A percentile compares a stretch with the other conserved stretches of the same genome.
Conservation (phyloP, 2,888 invertebrate genomes). For the Leucophenga maculata region DNA sequence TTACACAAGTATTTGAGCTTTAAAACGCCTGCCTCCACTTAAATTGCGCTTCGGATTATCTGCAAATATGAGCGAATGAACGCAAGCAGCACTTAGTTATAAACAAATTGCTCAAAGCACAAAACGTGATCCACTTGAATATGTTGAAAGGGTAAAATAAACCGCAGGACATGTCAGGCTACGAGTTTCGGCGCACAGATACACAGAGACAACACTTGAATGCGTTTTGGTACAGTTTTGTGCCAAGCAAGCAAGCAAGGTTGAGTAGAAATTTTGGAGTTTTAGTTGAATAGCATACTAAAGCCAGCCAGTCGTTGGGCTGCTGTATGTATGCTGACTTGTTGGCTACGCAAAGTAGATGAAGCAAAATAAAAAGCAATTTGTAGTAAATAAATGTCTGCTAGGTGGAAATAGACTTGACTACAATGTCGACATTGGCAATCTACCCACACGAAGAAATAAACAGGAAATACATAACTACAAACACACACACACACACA, state of each 20-base stretch:
- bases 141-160: background rate
- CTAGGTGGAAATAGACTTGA: conserved; percentile 38
- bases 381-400: conserved; percentile 44
- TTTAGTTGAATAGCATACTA: no score
- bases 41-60: background rate
- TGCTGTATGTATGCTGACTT: no score
- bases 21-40: background rate
- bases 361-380: conserved; percentile 40
- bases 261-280: no score
- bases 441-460: conserved; percentile 30
- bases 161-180: background rate
- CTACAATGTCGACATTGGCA: conserved; percentile 11
- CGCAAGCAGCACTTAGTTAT: conserved; percentile 17
- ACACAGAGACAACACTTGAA: no score
- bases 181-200: no score
- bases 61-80: conserved; percentile 2
- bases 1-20: background rate
- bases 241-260: no score
- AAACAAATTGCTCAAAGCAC: conserved; percentile 17
- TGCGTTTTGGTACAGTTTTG: no score
- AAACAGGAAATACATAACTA: background rate
- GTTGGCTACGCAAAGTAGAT: background rate
- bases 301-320: no score
- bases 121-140: conserved; percentile 18
- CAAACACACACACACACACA: conserved; percentile 17